Percentiles rank a stretch among this genome's conserved stretches.
These are phyloP conservation scores for Scaptomyza graminum DNA, from an alignment of 1,140 invertebrate genomes.

Conservation along the genomic window DNA sequence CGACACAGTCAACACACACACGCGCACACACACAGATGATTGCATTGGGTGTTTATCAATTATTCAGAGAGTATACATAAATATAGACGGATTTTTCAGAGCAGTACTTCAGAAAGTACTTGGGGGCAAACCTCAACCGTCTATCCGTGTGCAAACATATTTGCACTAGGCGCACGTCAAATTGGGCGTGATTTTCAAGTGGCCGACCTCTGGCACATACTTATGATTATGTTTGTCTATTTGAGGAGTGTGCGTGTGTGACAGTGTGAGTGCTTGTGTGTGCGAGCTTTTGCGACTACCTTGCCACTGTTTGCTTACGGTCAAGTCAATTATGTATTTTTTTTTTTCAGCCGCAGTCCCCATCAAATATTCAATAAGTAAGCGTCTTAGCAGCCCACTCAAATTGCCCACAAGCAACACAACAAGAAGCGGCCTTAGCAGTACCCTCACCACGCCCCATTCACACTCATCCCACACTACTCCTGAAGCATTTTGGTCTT, in stretches of 20 bases:
- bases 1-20: conserved; percentile 42
- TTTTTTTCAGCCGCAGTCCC: conserved; percentile 46
- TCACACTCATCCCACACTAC: conserved; percentile 6
- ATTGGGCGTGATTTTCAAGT: conserved; percentile 81
- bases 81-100: conserved; percentile 73
- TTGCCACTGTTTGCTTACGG: conserved; percentile 65
- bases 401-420: not conserved
- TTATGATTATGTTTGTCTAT: conserved; percentile 82
- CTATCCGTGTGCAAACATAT: conserved; percentile 50
- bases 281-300: conserved; percentile 56
- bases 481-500: conserved; percentile 9
- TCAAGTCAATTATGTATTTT: conserved; percentile 82
- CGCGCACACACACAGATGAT: conserved; percentile 33
- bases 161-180: conserved; percentile 76
- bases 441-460: not conserved
- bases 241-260: conserved; percentile 41
- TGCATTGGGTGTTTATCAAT: conserved; percentile 67
- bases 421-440: not conserved
- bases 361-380: conserved; percentile 77
- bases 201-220: conserved; percentile 47
- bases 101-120: not conserved
- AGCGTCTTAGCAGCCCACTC: conserved; percentile 64
- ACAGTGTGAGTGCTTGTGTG: not conserved
- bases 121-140: conserved; percentile 10
- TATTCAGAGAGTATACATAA: conserved; percentile 66